These are phyloP conservation scores for Sclerodermus sp. DNA, from an alignment of 2,888 invertebrate species.

Conservation along the genomic window DNA sequence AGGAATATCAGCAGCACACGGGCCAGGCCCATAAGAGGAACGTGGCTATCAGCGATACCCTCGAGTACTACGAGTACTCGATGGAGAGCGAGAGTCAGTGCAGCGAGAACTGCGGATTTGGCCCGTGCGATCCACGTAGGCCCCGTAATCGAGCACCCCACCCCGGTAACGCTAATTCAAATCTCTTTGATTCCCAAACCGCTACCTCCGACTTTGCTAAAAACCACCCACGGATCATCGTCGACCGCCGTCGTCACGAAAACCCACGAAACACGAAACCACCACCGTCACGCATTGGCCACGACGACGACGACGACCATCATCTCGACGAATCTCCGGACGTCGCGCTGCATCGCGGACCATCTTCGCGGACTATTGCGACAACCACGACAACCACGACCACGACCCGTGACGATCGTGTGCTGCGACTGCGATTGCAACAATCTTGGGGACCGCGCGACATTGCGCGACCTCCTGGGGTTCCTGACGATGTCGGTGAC, in stretches of 20 bases:
- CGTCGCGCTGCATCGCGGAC: too few relatives aligned
- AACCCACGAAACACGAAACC: slow-evolving; percentile 38
- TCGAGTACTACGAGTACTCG: slow-evolving; percentile 57
- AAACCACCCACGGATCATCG: slow-evolving; percentile 53
- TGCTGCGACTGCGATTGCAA: too few relatives aligned
- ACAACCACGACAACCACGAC: too few relatives aligned
- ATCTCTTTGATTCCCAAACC: slow-evolving; percentile 59
- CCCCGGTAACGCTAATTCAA: slow-evolving; percentile 58
- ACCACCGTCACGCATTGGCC: slow-evolving; percentile 16
- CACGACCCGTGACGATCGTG: too few relatives aligned
- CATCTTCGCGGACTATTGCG: too few relatives aligned
- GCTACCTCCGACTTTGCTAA: slow-evolving; percentile 58
- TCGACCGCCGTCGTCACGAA: slow-evolving; percentile 37
- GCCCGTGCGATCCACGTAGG: slow-evolving; percentile 57
- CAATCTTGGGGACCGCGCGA: too few relatives aligned
- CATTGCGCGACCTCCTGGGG: too few relatives aligned
- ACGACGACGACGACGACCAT: slow-evolving; percentile 17
- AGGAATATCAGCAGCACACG: too few relatives aligned
- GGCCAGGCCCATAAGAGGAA: slow-evolving; percentile 48
- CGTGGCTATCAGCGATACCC: slow-evolving; percentile 57
- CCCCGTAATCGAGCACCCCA: slow-evolving; percentile 57
- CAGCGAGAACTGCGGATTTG: slow-evolving; percentile 59
- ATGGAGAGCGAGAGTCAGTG: slow-evolving; percentile 58
- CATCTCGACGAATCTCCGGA: too few relatives aligned
- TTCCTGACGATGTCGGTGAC: too few relatives aligned